Base-by-base conservation (phyloP, 2,113 vertebrate species). In the Zonotrichia leucophrys region DNA sequence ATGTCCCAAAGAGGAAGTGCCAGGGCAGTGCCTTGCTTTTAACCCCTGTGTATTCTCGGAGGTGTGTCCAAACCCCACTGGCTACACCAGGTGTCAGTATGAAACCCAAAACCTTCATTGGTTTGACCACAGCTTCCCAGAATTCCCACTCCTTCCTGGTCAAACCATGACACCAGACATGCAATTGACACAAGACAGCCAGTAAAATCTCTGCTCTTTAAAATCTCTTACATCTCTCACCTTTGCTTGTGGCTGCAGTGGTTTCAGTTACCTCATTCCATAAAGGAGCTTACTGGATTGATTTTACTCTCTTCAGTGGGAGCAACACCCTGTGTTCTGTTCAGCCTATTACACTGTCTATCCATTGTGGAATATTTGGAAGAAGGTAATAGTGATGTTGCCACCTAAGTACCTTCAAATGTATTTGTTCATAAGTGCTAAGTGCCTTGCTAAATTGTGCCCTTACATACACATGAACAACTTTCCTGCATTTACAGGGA, bases 301-400 rank as follows among this genome's bases (percentile, higher is more conserved):
- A 1, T 42, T 92, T 92, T 44, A 17, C 37, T 63, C 11, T 67
- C 55, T 86, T 83, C 35, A 59, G 0, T 42, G 42, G 62, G 59
- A 69, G 37, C 49, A 50, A 30, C 5, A 3, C 28, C 37, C 69
- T 87, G 73, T 88, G 41, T 76, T 90, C 50, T 27, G 15, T 68
- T 94, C 46, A 76, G 9, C n/a, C 31, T 76, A 46, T 96, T 83
- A 92, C 72, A 55, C 60, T 94, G 53, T 91, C 72, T 92, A 94
- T 95, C 91, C 89, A 47, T 62, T 66, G 37, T 59, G 50, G 78
- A 87, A 77, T 59, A 85, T 55, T 42, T 78, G 68, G 84, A 87
- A 91, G 75, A 58, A 66, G 42, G 33, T 59, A 90, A 46, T 66
- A 76, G 33, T 12, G 58, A 77, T 89, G 93, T 67, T 96, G 83